Conservation (phyloP, 1,140 invertebrate genomes). For the Drosophila burlai region DNA sequence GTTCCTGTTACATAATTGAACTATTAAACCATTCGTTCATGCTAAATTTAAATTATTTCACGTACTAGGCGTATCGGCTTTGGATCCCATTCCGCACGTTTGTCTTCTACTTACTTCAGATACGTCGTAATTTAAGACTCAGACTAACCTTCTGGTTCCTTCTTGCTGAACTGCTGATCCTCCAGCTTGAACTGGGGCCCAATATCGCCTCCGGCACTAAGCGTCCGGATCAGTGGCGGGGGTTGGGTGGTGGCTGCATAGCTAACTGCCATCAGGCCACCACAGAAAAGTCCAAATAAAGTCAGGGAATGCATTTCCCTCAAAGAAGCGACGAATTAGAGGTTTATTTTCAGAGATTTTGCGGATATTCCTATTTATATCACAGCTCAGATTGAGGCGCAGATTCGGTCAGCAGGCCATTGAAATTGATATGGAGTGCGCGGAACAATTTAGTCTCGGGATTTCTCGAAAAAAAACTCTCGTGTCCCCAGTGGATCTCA, state of each 20-base stretch:
- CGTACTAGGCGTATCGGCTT: constrained; percentile 46
- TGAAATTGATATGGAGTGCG: constrained; percentile 26
- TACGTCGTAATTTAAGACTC: not conserved
- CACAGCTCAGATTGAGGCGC: constrained; percentile 60
- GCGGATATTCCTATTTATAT: constrained; percentile 43
- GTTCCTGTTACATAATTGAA: constrained; percentile 51
- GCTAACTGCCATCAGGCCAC: constrained; percentile 12
- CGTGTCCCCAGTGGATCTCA: constrained; percentile 52
- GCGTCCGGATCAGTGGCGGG: constrained; percentile 65
- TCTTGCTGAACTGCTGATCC: not conserved
- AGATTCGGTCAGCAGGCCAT: constrained; percentile 55
- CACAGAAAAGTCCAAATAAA: constrained; percentile 22
- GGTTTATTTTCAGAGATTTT: not conserved
- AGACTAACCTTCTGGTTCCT: constrained; percentile 57
- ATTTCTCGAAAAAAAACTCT: constrained; percentile 16
- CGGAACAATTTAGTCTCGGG: constrained; percentile 30
- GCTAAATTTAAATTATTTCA: constrained; percentile 54
- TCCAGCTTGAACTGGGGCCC: constrained; percentile 64
- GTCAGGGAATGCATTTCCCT: constrained; percentile 44
- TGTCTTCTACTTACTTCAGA: not conserved
- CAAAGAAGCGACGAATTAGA: constrained; percentile 2
- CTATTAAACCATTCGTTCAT: constrained; percentile 1
- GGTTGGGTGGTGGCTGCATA: constrained; percentile 64
- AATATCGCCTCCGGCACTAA: constrained; percentile 63
- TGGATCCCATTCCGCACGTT: constrained; percentile 18